A percentile compares a stretch with the other conserved stretches of the same genome.
Conservation (phyloP, 2,113 vertebrate species). For the Pelmatolapia mariae region DNA sequence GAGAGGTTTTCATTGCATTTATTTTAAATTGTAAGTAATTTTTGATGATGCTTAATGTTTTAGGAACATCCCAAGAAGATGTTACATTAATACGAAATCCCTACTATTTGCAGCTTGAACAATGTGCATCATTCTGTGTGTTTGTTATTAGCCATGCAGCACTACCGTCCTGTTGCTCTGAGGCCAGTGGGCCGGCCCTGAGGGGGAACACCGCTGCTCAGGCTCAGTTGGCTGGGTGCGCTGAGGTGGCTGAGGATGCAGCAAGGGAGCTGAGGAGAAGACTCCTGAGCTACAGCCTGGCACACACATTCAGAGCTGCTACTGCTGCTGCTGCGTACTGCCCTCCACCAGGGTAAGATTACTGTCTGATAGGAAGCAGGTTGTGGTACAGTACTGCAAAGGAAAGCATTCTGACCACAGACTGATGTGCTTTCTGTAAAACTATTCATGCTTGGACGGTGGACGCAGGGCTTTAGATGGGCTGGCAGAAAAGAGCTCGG, state of each 20-base stretch:
- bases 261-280: conserved; percentile 59
- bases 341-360: conserved; percentile 55
- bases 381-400: conserved; percentile 27
- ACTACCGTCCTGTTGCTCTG: conserved; percentile 26
- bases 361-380: conserved; percentile 29
- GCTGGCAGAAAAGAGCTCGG: conserved; percentile 13
- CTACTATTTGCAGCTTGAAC: neutral
- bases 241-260: conserved; percentile 51
- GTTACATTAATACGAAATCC: neutral
- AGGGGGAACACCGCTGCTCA: conserved; percentile 23
- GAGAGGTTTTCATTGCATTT: neutral
- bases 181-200: conserved; percentile 42
- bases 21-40: neutral
- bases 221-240: conserved; percentile 20
- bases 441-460: neutral
- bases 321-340: conserved; percentile 51
- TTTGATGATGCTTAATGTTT: neutral
- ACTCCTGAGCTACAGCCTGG: conserved; percentile 33
- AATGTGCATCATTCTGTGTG: neutral
- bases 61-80: neutral
- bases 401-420: conserved; percentile 22
- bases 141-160: conserved; percentile 37
- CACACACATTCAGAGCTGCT: conserved; percentile 44
- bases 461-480: neutral
- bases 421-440: neutral